Conservation (phyloP, 2,888 invertebrate genomes). For the Masnerella sp. region DNA sequence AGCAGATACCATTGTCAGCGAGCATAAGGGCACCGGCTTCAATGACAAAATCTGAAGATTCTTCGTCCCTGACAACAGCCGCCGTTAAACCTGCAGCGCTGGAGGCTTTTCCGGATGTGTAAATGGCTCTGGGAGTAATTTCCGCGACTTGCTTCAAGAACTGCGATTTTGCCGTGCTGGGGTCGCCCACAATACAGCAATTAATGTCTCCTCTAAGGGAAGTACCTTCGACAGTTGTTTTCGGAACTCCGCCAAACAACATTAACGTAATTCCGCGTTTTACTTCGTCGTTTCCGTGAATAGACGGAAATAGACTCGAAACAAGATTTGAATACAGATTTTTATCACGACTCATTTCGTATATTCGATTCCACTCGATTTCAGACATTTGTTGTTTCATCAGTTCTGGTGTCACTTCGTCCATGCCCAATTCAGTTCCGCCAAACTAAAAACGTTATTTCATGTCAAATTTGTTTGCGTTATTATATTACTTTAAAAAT, state of each 20-base stretch:
- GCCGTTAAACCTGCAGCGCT: constrained; percentile 99
- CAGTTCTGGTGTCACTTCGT: constrained; percentile 93
- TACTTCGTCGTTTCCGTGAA: constrained; percentile 98
- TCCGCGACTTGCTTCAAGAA: constrained; percentile 96
- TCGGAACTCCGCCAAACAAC: constrained; percentile 98
- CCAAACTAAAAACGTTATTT: constrained; percentile 87
- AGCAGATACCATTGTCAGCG: constrained; percentile 98
- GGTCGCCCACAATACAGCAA: constrained; percentile 98
- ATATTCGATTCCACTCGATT: constrained; percentile 95
- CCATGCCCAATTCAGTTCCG: constrained; percentile 88
- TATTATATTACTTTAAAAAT: too few species aligned
- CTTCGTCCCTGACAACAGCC: constrained; percentile 98
- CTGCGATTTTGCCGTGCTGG: constrained; percentile 99
- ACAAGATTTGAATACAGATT: constrained; percentile 94
- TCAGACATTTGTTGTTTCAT: constrained; percentile 97
- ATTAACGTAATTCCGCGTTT: constrained; percentile 95
- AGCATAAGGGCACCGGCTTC: constrained; percentile 99
- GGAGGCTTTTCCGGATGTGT: constrained; percentile 99
- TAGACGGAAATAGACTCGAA: constrained; percentile 94
- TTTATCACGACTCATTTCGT: constrained; percentile 97
- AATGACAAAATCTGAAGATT: constrained; percentile 98
- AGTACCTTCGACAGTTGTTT: constrained; percentile 94
- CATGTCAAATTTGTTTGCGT: too few species aligned
- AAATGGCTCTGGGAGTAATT: constrained; percentile 96
- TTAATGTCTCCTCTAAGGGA: constrained; percentile 97